These are phyloP conservation scores for Neomorphus geoffroyi DNA, from an alignment of 2,797 vertebrate species.

Conservation along the genomic window DNA sequence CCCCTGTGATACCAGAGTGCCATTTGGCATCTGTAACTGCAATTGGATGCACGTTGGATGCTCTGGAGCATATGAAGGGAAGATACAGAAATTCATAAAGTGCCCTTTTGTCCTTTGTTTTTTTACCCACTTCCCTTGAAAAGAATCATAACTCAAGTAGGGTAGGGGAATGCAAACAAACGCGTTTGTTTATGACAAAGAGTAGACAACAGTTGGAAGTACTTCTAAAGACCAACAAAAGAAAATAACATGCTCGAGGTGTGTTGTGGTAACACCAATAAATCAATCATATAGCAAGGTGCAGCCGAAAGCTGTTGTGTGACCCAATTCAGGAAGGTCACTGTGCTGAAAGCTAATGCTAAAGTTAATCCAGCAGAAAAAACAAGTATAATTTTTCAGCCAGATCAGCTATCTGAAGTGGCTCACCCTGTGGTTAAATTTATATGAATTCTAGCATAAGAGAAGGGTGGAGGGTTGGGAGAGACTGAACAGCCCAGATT, in stretches of 20 bases:
- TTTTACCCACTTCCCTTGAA: background rate
- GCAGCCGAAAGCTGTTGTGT: background rate
- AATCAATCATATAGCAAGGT: background rate
- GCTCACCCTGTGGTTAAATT: background rate
- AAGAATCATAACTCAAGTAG: background rate
- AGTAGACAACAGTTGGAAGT: background rate
- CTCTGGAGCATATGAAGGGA: background rate
- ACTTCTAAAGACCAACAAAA: background rate
- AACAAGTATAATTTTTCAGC: background rate
- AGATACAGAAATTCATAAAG: background rate
- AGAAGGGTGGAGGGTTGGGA: background rate
- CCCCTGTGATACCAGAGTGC: background rate
- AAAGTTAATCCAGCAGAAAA: background rate
- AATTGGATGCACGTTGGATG: background rate
- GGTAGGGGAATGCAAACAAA: background rate
- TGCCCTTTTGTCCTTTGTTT: background rate
- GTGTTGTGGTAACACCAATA: background rate
- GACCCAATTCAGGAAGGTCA: background rate
- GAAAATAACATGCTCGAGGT: background rate
- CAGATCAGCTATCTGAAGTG: background rate
- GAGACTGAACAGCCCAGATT: background rate
- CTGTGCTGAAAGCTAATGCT: background rate
- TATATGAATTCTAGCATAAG: background rate
- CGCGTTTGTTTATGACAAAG: background rate
- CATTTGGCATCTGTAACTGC: background rate